Evolutionary conservation across 2,797 vertebrate genomes (phyloP).

Genomic region (Eidolon dupreanum): DNA sequence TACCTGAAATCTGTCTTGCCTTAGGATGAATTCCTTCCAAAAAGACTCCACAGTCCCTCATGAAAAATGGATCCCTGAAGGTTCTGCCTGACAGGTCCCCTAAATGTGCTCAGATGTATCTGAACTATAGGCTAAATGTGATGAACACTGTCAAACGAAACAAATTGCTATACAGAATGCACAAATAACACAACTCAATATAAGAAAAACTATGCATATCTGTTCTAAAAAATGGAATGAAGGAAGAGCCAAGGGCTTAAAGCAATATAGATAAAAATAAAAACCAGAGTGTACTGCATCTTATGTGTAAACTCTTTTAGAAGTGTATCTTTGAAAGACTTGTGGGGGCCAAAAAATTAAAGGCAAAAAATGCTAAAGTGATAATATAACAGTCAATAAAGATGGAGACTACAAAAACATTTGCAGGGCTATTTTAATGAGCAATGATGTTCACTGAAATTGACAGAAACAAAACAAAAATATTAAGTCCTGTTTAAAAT

Average conservation of each 20-base stretch:
- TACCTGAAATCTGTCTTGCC: neutral
- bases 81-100: neutral
- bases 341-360: neutral
- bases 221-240: neutral
- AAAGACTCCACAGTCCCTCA: neutral
- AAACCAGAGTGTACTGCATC: neutral
- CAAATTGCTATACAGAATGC: neutral
- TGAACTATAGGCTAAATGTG: neutral
- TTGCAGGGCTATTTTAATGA: neutral
- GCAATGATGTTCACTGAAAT: neutral
- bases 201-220: neutral
- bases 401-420: neutral
- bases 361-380: neutral
- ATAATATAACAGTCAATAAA: neutral
- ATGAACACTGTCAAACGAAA: neutral
- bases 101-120: neutral
- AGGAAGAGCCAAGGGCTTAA: neutral
- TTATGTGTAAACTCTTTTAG: neutral
- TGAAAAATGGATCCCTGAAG: neutral
- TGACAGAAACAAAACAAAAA: neutral
- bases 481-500: neutral
- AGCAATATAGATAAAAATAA: neutral
- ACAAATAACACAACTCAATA: neutral
- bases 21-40: neutral
- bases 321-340: neutral